Percentiles rank a stretch among this genome's conserved stretches.
Conservation (phyloP, 2,888 invertebrate genomes). For the Drosophila leonis region DNA sequence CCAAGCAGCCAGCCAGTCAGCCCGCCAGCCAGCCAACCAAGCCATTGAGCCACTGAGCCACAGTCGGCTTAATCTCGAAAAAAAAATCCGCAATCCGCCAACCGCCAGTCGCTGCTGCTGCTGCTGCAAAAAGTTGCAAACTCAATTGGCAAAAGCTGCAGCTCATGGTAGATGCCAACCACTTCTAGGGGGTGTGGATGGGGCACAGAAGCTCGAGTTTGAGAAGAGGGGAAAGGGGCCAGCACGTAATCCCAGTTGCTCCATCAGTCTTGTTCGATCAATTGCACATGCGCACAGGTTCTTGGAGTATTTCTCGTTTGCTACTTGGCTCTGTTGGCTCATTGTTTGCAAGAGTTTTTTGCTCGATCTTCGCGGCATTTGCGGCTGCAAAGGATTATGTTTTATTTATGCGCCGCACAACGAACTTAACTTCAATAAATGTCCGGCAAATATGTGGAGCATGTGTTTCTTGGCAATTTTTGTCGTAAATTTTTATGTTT, state of each 20-base stretch:
- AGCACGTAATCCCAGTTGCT: slow-evolving; percentile 82
- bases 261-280: slow-evolving; percentile 85
- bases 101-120: slow-evolving; percentile 49
- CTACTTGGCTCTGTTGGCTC: slow-evolving; percentile 27
- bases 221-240: slow-evolving; percentile 12
- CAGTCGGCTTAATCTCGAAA: slow-evolving; percentile 64
- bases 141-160: slow-evolving; percentile 68
- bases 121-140: slow-evolving; percentile 75
- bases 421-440: slow-evolving; percentile 86
- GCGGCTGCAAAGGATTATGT: slow-evolving; percentile 83
- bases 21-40: slow-evolving; percentile 16
- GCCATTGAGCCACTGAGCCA: slow-evolving; percentile 34
- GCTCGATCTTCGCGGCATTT: slow-evolving; percentile 52
- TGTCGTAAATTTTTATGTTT: slow-evolving; percentile 83
- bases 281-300: slow-evolving; percentile 83
- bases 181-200: background rate
- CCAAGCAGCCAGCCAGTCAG: slow-evolving; percentile 34
- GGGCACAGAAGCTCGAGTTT: background rate
- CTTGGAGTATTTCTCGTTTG: slow-evolving; percentile 52
- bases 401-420: slow-evolving; percentile 85
- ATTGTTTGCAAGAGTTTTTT: slow-evolving; percentile 63
- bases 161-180: slow-evolving; percentile 20
- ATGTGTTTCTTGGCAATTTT: slow-evolving; percentile 85
- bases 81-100: slow-evolving; percentile 65
- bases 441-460: slow-evolving; percentile 86